These are phyloP conservation scores for Raja brachyura DNA, from an alignment of 2,113 vertebrate species.

Conservation along the genomic window DNA sequence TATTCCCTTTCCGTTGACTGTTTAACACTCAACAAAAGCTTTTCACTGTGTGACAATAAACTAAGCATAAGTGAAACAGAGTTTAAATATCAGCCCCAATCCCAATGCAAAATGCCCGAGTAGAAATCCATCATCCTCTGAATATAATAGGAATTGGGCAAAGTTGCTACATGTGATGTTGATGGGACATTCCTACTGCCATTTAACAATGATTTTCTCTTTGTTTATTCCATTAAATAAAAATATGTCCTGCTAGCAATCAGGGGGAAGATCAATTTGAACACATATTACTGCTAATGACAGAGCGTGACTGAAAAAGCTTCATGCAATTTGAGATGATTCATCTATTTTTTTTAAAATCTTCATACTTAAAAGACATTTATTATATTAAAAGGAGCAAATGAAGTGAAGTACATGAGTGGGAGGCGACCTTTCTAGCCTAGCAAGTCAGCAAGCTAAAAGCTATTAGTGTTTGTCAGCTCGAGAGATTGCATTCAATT, in stretches of 20 bases:
- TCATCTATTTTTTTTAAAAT: not conserved
- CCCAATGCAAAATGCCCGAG: not conserved
- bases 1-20: too few relatives aligned
- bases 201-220: not conserved
- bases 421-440: not conserved
- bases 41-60: too few relatives aligned
- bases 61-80: too few relatives aligned
- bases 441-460: constrained; percentile 18
- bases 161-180: not conserved
- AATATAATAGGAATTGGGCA: not conserved
- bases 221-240: not conserved
- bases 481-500: constrained; percentile 23
- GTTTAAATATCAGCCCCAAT: not conserved
- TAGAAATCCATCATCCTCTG: not conserved
- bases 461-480: constrained; percentile 30
- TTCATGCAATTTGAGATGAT: not conserved
- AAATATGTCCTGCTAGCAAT: not conserved
- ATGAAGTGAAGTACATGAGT: not conserved
- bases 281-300: not conserved
- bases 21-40: too few relatives aligned
- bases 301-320: not conserved
- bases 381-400: not conserved
- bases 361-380: constrained; percentile 11
- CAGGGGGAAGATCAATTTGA: not conserved
- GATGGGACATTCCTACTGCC: not conserved